A percentile compares a stretch with the other conserved stretches of the same genome.
These are phyloP conservation scores for Trichogramma dendrolimi DNA, from an alignment of 2,888 invertebrate species.

Conservation along the genomic window DNA sequence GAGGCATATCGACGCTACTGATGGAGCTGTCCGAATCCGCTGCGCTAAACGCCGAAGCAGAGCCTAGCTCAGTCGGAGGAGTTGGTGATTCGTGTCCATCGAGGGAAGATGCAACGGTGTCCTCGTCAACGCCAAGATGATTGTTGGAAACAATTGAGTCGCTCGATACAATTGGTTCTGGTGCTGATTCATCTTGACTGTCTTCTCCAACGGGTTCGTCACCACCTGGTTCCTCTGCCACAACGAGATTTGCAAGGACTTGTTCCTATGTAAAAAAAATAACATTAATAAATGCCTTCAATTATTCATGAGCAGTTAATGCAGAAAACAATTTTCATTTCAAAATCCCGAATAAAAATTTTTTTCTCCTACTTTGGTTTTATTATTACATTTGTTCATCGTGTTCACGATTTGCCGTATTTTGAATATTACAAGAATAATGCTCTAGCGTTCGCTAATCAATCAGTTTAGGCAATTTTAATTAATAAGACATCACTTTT, in stretches of 20 bases:
- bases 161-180: conserved; percentile 37
- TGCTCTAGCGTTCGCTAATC: too few species aligned
- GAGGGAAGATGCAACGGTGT: conserved; percentile 52
- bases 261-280: conserved; percentile 40
- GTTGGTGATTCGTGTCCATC: conserved; percentile 50
- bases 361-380: not conserved
- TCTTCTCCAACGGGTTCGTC: conserved; percentile 50
- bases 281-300: not conserved
- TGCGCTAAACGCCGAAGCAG: conserved; percentile 43
- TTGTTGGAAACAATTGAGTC: conserved; percentile 34
- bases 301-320: not conserved
- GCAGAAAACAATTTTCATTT: conserved; percentile 1
- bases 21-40: conserved; percentile 59
- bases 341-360: not conserved
- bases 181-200: conserved; percentile 50
- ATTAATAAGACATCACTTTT: too few species aligned
- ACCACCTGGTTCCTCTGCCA: conserved; percentile 49
- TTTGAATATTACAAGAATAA: too few species aligned
- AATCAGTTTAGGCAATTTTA: too few species aligned
- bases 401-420: too few species aligned
- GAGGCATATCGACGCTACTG: conserved; percentile 61
- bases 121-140: conserved; percentile 53
- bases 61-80: conserved; percentile 47
- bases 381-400: not conserved
- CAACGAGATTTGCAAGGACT: conserved; percentile 46